Base-by-base conservation (phyloP, 1,140 invertebrate genomes). In the Cepaea nemoralis region DNA sequence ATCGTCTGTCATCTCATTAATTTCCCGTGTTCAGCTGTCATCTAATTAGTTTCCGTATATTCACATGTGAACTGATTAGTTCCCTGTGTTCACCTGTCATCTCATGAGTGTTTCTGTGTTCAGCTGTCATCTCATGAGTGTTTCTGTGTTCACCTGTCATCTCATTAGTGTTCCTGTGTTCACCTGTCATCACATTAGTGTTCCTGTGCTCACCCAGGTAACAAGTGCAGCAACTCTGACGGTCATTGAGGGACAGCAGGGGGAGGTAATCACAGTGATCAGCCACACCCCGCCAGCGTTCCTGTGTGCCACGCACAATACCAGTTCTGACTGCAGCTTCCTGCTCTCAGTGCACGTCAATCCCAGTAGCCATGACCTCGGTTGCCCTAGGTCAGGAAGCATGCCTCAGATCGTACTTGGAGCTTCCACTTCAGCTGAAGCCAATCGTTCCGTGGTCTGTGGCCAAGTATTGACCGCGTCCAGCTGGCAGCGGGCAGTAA, bases 241-340 rank as follows among this genome's bases (percentile, higher is more conserved):
- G 16, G 55, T 87, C 14, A 66, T 50, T 40, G 86, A 87, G 79
- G 86, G 85, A 24, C 40, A 82, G 22, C 3, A 24, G 35, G 81
- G 83, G 6, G 69, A 78, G 59, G 27, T 42, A 16, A 50, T 86
- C 2, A 42, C 33, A 19, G 69, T 81, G 12, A 67, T 55, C 22
- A 66, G 77, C 35, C 73, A 80, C 22, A 50, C 77, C 16, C 86
- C 86, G 31, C 86, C 86, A 37, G 77, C 83, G 22, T 87, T 87
- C 50, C 22, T 87, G 24, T 87, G 86, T 73, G 67, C 81, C n/a
- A 35, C 69, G 35, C 24, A n/a, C 19, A 70, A 70, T 39, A 59
- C 81, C 1, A 50, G 50, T 2, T 71, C 42, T 22, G 80, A 83
- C 74, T 87, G 86, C 69, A 37, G 40, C 39, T 45, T 87, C 5